phyloP scores from a whole-genome alignment of 2,113 vertebrate species.

The Upupa epops region DNA sequence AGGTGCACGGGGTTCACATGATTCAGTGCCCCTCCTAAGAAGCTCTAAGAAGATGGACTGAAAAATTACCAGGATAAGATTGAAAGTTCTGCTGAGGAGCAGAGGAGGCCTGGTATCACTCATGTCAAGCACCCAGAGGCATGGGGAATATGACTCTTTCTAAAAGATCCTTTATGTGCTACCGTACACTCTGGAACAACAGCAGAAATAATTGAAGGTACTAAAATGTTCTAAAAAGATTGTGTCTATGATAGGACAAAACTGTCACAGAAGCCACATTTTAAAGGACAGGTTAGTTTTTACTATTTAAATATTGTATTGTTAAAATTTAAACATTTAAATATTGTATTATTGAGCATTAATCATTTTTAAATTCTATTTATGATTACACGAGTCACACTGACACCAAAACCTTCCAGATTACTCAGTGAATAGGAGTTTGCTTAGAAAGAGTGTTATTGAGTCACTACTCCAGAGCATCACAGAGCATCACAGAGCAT shows the following conservation, averaged over 20 bases:
- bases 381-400: background rate
- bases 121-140: background rate
- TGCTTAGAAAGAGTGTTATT: background rate
- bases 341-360: no score
- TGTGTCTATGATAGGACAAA: background rate
- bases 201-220: background rate
- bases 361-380: background rate
- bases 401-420: background rate
- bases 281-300: background rate
- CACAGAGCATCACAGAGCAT: no score
- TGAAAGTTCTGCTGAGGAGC: background rate
- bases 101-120: background rate
- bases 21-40: background rate
- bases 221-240: background rate
- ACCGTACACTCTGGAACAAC: background rate
- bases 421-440: background rate
- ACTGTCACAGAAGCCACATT: background rate
- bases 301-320: background rate
- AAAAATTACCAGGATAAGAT: background rate
- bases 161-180: background rate
- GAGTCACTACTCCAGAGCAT: background rate
- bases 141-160: background rate
- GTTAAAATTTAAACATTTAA: no score
- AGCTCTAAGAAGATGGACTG: background rate
- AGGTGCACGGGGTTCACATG: background rate